These are phyloP conservation scores for Cisticola juncidis DNA, from an alignment of 2,113 vertebrate genomes.

Conservation along the genomic window DNA sequence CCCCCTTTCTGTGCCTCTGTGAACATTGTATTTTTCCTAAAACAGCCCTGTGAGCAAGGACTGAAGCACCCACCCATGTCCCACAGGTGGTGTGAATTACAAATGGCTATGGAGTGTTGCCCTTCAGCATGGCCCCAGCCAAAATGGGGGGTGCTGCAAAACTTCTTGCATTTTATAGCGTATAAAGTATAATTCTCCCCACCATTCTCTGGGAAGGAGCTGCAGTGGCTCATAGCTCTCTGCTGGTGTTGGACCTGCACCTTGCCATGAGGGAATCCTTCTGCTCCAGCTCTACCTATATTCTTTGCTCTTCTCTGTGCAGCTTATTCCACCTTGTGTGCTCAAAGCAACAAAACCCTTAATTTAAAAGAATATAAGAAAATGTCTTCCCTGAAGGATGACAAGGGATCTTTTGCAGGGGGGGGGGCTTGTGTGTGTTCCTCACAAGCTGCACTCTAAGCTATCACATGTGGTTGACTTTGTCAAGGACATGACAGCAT, in stretches of 20 bases:
- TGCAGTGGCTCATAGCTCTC: not conserved
- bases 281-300: not conserved
- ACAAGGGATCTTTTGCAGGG: not conserved
- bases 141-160: fast-evolving
- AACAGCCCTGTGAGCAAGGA: not conserved
- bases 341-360: not conserved
- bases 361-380: not conserved
- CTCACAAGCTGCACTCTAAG: not conserved
- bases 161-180: fast-evolving
- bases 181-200: fast-evolving
- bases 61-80: not conserved
- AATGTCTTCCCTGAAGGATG: not conserved
- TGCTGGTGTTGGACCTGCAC: not conserved
- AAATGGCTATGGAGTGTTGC: fast-evolving
- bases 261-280: not conserved
- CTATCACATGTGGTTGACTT: not conserved
- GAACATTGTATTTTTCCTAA: not conserved
- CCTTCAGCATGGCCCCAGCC: not conserved
- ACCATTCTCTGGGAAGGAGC: not conserved
- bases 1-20: not conserved
- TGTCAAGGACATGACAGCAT: fast-evolving
- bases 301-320: not conserved
- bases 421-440: not conserved
- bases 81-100: not conserved
- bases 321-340: not conserved